A percentile compares a stretch with the other conserved stretches of the same genome.
These are phyloP conservation scores for Sebastes aleutianus DNA, from an alignment of 2,797 vertebrate genomes.

Conservation along the genomic window DNA sequence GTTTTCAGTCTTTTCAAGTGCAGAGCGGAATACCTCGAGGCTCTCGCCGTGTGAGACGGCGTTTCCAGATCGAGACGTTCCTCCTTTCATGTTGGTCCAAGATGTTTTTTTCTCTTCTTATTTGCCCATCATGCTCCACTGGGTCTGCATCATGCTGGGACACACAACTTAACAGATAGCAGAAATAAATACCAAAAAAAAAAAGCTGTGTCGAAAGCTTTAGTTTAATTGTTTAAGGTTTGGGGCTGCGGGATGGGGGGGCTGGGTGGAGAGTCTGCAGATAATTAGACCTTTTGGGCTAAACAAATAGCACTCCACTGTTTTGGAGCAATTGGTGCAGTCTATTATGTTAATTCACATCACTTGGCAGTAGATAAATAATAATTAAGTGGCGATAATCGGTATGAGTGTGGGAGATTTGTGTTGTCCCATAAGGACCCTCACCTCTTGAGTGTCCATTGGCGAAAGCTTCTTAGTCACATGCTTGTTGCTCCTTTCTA, in stretches of 20 bases:
- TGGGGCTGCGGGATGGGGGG: background rate
- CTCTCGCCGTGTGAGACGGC: slow-evolving; percentile 37
- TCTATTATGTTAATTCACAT: slow-evolving; percentile 58
- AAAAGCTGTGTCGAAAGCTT: slow-evolving; percentile 26
- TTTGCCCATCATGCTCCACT: slow-evolving; percentile 37
- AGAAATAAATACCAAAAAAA: slow-evolving; percentile 23
- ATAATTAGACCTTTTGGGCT: slow-evolving; percentile 75
- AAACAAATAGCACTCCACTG: slow-evolving; percentile 62
- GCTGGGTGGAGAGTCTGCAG: slow-evolving; percentile 34
- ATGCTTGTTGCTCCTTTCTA: slow-evolving; percentile 1
- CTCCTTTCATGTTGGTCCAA: slow-evolving; percentile 58
- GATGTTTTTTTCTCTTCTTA: slow-evolving; percentile 26
- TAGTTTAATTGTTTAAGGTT: slow-evolving; percentile 48
- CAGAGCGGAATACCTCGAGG: slow-evolving; percentile 60
- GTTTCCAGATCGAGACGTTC: slow-evolving; percentile 45
- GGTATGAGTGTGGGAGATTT: slow-evolving; percentile 25
- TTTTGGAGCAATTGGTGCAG: slow-evolving; percentile 47
- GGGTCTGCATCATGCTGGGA: slow-evolving; percentile 36
- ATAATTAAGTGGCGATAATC: slow-evolving; percentile 64
- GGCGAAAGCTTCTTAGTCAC: slow-evolving; percentile 11
- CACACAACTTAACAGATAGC: slow-evolving; percentile 9
- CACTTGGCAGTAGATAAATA: slow-evolving; percentile 60
- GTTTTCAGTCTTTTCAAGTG: slow-evolving; percentile 60
- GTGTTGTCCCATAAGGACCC: slow-evolving; percentile 24
- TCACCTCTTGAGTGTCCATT: slow-evolving; percentile 27